phyloP scores from a whole-genome alignment of 1,140 invertebrate species.

The Cheumatopsyche charites region DNA sequence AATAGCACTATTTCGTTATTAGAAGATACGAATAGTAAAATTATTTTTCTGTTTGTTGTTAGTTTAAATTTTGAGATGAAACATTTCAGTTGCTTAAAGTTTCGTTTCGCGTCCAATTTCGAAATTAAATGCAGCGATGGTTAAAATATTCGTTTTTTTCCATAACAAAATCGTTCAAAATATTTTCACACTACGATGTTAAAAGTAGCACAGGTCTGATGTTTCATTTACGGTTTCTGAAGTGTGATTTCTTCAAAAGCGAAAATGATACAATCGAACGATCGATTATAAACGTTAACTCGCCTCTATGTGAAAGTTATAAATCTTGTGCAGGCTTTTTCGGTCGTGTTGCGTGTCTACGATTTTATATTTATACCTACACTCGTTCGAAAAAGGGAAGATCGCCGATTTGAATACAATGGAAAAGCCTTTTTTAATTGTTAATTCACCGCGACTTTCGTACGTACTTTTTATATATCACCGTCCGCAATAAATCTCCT shows the following conservation, averaged over 20 bases:
- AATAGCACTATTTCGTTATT: too few relatives aligned
- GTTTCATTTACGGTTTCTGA: background rate
- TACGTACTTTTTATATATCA: background rate
- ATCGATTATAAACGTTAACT: conserved; percentile 27
- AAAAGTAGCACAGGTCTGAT: background rate
- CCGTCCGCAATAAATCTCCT: conserved; percentile 2
- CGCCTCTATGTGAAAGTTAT: conserved; percentile 29
- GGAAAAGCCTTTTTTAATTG: conserved; percentile 10
- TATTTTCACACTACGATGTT: background rate
- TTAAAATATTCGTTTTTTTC: too few relatives aligned
- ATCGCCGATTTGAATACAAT: conserved; percentile 38
- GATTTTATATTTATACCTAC: conserved; percentile 10
- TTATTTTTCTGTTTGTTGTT: too few relatives aligned
- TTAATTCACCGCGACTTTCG: conserved; percentile 9
- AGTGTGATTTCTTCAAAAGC: too few relatives aligned
- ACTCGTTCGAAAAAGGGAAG: conserved; percentile 5
- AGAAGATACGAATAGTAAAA: too few relatives aligned
- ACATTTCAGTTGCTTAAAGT: too few relatives aligned
- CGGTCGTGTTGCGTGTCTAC: conserved; percentile 24
- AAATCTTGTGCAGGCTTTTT: conserved; percentile 29
- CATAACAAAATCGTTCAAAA: background rate
- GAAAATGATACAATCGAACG: too few relatives aligned
- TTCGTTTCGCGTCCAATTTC: too few relatives aligned
- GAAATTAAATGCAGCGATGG: too few relatives aligned
- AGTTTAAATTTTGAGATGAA: too few relatives aligned